Base-by-base conservation (phyloP, 2,113 vertebrate genomes). In the Pipa parva region DNA sequence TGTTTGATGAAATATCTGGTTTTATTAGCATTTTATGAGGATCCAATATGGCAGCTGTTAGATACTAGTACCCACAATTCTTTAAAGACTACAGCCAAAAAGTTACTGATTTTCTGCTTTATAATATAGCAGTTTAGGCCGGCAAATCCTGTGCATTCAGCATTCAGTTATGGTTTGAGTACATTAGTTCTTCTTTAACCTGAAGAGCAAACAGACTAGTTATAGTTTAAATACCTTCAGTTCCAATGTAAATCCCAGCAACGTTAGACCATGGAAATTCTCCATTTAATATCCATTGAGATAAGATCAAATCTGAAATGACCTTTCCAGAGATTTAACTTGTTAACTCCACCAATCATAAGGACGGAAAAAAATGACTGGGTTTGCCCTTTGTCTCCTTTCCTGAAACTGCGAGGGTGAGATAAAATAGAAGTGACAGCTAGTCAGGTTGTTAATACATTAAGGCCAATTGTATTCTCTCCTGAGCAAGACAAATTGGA, bases 401-500 rank as follows among this genome's bases (percentile, higher is more conserved):
- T 51, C 24, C 46, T 9, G 4, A 2, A 51, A 15, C 25, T 9
- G 46, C 11, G 37, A 50, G 36, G 18, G 27, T 59, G 64, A 68
- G 29, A 50, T n/a, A 68, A 46, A 68, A 51, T 37, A 18, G 64
- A 68, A 51, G 65, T 60, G 56, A 68, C 46, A 68, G 46, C n/a
- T 59, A 52, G 31, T 39, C 45, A 68, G 51, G 39, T 60, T 59
- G 65, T 39, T 60, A 67, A 68, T 68, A 60, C 25, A 68, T 68
- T 68, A 59, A 68, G 46, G 42, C 42, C 54, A 58, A 67, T 58
- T 67, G 29, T 50, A 50, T 67, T 59, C 54, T 36, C 26, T 39
- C 46, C 56, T 60, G 29, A 2, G 46, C 46, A 21, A 68, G 46
- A 68, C 65, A 68, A 68, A 68, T 68, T 68, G 65, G 65, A 68